Conservation (phyloP, 2,888 invertebrate species). For the Latrodectus hesperus region DNA sequence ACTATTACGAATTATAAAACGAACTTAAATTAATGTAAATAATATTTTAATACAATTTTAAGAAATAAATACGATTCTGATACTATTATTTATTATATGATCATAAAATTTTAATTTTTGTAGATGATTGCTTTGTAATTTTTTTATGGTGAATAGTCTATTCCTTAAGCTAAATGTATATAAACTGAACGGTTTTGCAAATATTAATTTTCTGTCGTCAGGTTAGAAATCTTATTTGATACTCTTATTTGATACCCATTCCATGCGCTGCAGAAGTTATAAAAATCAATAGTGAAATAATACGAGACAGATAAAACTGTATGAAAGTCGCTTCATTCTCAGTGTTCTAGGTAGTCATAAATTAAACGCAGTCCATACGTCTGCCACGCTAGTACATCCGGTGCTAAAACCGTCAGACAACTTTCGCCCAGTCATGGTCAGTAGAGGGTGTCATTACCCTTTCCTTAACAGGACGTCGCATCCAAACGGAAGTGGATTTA, state of each 20-base stretch:
- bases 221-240: too few species aligned
- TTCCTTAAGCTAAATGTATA: too few species aligned
- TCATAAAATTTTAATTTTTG: too few species aligned
- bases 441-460: slow-evolving; percentile 51
- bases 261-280: background rate
- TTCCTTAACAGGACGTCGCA: background rate
- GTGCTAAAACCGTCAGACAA: slow-evolving; percentile 56
- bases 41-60: too few species aligned
- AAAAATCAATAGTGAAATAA: background rate
- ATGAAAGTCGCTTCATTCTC: slow-evolving; percentile 32
- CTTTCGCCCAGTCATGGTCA: slow-evolving; percentile 51
- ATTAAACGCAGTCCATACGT: slow-evolving; percentile 16
- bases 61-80: too few species aligned
- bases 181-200: too few species aligned
- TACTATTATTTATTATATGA: too few species aligned
- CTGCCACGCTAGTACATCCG: slow-evolving; percentile 19
- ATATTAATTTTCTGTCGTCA: too few species aligned
- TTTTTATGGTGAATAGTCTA: too few species aligned
- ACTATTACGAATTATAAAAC: too few species aligned
- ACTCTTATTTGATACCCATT: background rate
- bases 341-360: slow-evolving; percentile 40
- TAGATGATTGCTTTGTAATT: too few species aligned
- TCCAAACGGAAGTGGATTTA: slow-evolving; percentile 41
- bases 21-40: too few species aligned
- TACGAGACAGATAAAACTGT: slow-evolving; percentile 22